A percentile compares a stretch with the other conserved stretches of the same genome.
Evolutionary conservation across 2,113 vertebrate genomes (phyloP).

Genomic region (Ctenodactylus gundi): DNA sequence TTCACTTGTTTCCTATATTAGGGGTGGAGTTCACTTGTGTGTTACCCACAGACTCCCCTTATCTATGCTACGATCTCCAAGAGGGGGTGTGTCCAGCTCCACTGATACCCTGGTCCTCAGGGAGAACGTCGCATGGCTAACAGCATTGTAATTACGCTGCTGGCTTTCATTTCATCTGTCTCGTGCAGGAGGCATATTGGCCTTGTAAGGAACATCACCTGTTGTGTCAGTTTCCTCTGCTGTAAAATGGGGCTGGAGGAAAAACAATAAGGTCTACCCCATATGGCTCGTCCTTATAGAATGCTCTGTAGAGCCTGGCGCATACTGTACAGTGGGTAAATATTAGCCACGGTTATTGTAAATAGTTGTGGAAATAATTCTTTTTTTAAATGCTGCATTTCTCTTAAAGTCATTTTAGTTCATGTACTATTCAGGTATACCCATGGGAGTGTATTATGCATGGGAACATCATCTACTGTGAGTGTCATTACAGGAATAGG

Average conservation of each 20-base stretch:
- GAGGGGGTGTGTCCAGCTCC: background rate
- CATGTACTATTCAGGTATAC: background rate
- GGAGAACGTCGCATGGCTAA: background rate
- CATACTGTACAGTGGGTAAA: background rate
- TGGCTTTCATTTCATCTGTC: background rate
- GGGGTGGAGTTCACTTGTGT: background rate
- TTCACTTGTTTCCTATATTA: background rate
- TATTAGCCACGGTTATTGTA: background rate
- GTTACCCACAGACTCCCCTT: background rate
- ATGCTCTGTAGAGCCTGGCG: background rate
- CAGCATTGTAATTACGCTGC: background rate
- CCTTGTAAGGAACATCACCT: background rate
- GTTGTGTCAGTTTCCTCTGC: background rate
- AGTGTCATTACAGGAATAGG: accelerated
- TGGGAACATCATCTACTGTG: background rate
- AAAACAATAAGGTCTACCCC: background rate
- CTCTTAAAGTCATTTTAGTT: background rate
- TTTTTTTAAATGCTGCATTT: conserved; percentile 24
- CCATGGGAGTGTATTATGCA: background rate
- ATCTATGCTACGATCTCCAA: background rate
- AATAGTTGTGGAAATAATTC: background rate
- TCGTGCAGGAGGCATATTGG: background rate
- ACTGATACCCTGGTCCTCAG: background rate
- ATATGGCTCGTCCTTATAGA: background rate
- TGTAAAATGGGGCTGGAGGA: background rate